These are phyloP conservation scores for Neria commutata DNA, from an alignment of 2,888 invertebrate genomes.

Conservation along the genomic window DNA sequence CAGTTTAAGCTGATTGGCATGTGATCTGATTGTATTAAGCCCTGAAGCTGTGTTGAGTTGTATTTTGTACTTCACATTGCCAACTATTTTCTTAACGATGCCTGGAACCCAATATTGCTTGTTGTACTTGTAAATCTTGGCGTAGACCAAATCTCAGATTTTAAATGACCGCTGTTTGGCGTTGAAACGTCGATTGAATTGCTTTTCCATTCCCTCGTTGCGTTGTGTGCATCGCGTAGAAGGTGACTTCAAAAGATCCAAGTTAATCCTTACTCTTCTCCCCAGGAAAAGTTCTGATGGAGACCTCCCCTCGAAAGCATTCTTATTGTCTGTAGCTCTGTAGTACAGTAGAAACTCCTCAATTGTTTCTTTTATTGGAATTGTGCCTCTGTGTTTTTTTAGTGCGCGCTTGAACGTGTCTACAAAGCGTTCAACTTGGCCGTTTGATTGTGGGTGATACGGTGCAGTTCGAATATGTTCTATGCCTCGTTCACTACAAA, in stretches of 20 bases:
- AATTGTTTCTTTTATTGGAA: neutral
- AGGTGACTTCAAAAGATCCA: conserved; percentile 10
- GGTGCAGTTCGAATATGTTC: conserved; percentile 29
- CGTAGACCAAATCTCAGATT: conserved; percentile 11
- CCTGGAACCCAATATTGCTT: conserved; percentile 16
- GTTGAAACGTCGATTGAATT: conserved; percentile 15
- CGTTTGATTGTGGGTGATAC: conserved; percentile 34
- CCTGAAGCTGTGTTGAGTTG: neutral
- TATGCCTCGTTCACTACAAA: conserved; percentile 25
- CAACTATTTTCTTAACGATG: neutral
- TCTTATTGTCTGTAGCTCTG: conserved; percentile 15
- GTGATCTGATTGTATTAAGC: too few relatives aligned
- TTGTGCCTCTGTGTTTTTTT: conserved; percentile 6
- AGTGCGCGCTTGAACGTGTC: conserved; percentile 32
- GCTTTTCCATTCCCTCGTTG: conserved; percentile 1
- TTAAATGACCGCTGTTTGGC: conserved; percentile 11
- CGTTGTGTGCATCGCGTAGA: neutral
- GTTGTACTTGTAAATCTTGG: conserved; percentile 12
- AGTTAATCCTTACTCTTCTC: conserved; percentile 9
- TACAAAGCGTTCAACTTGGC: conserved; percentile 36
- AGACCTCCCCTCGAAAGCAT: conserved; percentile 8
- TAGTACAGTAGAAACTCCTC: conserved; percentile 9
- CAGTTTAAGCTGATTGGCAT: neutral
- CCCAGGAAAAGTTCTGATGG: conserved; percentile 16
- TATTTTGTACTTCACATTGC: conserved; percentile 14